Base-by-base conservation (phyloP, 2,797 vertebrate species). In the Cossypha dichroa region DNA sequence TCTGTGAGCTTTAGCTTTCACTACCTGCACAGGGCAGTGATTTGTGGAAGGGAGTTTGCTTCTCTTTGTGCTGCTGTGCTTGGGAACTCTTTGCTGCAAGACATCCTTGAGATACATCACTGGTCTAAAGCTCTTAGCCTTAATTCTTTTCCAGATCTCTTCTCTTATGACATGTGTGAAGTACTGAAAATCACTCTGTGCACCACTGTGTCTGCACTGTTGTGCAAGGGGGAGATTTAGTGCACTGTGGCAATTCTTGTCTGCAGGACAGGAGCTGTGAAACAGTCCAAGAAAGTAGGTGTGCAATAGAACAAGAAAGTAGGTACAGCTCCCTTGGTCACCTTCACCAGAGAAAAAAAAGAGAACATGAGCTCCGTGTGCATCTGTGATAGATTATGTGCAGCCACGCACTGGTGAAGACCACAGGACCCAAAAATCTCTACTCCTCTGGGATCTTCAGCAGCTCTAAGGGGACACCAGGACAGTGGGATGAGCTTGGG, bases 141-240 rank as follows among this genome's bases (percentile, higher is more conserved):
- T 59, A 70, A 59, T 58, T 49, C 48, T 72, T 88, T 58, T 63
- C 8, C 49, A 68, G 68, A 64, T 21, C 18, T 81, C 15, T 64
- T 59, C 25, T 67, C 23, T 79, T 51, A 26, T 7, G n/a, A 19
- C 0, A 0, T 15, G 2, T 28, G 13, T 56, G 34, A 66, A 33
- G 10, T 26, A 19, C 5, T 2, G 54, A 60, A 52, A 64, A 76
- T 46, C 34, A 15, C 43, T 62, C 74, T 1, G 0, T 75, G 63
- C 33, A n/a, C 5, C 10, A 19, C 21, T 0, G 1, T 23, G 36
- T 16, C 15, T 74, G 46, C n/a, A 15, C n/a, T 3, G 10, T 31
- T 48, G 34, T 49, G 67, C 58, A 48, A 72, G 31, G 19, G 12
- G 26, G 14, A 77, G 11, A 31, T 63, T 66, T 59, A 56, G 8